Evolutionary conservation across 2,888 invertebrate genomes (phyloP).

Genomic region (Tetheella fluctuosa): DNA sequence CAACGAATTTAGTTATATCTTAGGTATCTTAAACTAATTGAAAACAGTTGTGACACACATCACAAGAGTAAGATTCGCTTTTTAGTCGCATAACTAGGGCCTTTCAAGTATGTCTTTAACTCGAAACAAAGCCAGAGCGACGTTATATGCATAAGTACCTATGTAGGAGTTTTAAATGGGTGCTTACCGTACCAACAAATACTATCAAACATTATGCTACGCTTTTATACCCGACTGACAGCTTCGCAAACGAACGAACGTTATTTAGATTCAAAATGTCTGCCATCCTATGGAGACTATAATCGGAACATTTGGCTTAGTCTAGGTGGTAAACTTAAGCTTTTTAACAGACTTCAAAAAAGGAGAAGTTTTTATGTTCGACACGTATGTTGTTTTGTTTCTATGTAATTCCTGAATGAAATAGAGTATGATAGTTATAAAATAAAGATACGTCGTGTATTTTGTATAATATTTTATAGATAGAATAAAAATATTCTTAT

Average conservation of each 20-base stretch:
- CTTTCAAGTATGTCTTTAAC: conserved; percentile 49
- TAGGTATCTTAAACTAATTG: neutral
- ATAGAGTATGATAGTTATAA: too few species aligned
- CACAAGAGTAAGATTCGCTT: conserved; percentile 34
- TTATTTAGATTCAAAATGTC: neutral
- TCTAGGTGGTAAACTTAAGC: too few species aligned
- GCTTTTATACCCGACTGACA: neutral
- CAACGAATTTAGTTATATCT: neutral
- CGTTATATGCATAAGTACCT: conserved; percentile 12
- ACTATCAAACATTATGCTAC: neutral
- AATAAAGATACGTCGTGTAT: too few species aligned
- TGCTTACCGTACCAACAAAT: neutral
- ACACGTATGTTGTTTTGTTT: too few species aligned
- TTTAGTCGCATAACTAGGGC: conserved; percentile 42
- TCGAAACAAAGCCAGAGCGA: conserved; percentile 27
- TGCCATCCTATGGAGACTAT: neutral
- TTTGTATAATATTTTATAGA: too few species aligned
- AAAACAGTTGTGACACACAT: conserved; percentile 22
- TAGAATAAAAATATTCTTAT: too few species aligned
- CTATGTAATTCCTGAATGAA: too few species aligned
- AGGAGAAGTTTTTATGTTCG: too few species aligned
- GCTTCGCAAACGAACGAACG: neutral
- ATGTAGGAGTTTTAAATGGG: neutral
- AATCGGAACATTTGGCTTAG: neutral
- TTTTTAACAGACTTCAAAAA: too few species aligned